Conservation (phyloP, 2,797 vertebrate genomes). For the Prunella strophiata region DNA sequence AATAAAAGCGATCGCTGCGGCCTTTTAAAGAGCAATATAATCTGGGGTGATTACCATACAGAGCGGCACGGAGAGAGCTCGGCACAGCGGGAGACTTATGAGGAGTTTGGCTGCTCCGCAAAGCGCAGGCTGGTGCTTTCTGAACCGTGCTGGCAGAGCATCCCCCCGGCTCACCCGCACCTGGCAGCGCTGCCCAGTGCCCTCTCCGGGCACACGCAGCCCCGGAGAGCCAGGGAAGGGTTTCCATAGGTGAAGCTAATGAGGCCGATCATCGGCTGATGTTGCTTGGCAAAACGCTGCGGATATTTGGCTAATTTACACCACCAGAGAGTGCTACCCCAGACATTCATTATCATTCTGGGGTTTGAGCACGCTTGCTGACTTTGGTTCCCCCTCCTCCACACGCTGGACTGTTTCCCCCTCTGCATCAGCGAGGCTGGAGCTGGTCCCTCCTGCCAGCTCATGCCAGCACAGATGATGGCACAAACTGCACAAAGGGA, state of each 20-base stretch:
- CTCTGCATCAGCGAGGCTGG: neutral
- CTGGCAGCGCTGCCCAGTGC: neutral
- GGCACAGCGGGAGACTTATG: conserved; percentile 11
- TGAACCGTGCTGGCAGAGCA: neutral
- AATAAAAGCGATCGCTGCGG: conserved; percentile 12
- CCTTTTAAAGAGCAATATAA: conserved; percentile 54
- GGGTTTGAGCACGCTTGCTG: neutral
- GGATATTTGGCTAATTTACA: neutral
- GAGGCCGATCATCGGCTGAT: neutral
- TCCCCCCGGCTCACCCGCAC: neutral
- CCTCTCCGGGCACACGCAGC: neutral
- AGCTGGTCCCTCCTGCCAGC: conserved; percentile 16
- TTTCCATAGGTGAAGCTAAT: neutral
- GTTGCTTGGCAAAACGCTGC: neutral
- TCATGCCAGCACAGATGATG: conserved; percentile 40
- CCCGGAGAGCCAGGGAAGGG: neutral
- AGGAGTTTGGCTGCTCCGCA: conserved; percentile 28
- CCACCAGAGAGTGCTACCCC: neutral
- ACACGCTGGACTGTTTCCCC: neutral
- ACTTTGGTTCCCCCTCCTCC: neutral
- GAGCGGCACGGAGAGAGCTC: neutral
- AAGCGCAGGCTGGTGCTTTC: neutral
- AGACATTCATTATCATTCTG: neutral
- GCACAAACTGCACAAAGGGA: neutral
- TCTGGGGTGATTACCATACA: conserved; percentile 36